phyloP scores from a whole-genome alignment of 2,797 vertebrate genomes.

The Gallirallus australis region DNA sequence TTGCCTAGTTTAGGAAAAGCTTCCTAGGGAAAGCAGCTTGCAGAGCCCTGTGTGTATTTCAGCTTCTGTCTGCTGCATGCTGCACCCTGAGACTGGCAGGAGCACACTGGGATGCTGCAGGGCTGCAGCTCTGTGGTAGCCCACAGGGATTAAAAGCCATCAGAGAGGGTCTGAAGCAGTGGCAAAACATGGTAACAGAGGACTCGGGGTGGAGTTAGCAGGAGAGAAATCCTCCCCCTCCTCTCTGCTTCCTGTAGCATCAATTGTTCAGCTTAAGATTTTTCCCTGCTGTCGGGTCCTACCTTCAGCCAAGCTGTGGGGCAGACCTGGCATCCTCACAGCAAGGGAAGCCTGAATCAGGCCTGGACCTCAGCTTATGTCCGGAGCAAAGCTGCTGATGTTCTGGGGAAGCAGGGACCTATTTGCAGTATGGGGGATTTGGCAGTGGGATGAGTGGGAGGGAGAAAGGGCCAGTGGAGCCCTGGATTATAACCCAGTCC shows the following conservation, averaged over 20 bases:
- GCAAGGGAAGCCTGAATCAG: neutral
- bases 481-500: neutral
- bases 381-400: neutral
- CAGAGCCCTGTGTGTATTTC: neutral
- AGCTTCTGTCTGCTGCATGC: neutral
- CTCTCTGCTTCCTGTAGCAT: neutral
- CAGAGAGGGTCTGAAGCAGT: neutral
- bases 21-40: neutral
- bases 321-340: neutral
- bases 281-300: neutral
- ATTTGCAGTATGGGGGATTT: neutral
- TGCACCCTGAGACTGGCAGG: neutral
- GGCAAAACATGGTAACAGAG: neutral
- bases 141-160: neutral
- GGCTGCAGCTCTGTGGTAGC: neutral
- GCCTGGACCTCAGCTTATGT: neutral
- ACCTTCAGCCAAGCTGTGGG: rapidly evolving
- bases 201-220: neutral
- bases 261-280: neutral
- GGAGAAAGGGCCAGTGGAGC: neutral
- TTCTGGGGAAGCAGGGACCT: neutral
- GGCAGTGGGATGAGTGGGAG: neutral
- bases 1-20: neutral
- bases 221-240: neutral
- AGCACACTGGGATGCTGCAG: neutral